Percentiles rank a stretch among this genome's conserved stretches.
phyloP scores from a whole-genome alignment of 2,888 invertebrate species.

The Tromatobia lineatoria region DNA sequence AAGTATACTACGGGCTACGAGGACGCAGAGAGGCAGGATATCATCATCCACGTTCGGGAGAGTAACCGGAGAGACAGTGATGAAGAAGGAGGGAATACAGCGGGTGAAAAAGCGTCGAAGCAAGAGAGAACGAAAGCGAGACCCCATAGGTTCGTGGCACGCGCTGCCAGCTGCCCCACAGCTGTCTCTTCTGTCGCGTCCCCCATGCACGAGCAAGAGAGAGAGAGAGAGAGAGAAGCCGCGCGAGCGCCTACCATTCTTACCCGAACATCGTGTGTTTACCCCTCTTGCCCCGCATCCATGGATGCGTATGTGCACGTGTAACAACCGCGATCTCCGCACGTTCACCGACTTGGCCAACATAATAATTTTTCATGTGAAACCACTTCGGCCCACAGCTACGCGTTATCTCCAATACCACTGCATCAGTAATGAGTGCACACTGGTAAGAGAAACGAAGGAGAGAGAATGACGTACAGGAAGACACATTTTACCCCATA shows the following conservation, averaged over 20 bases:
- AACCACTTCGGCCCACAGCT: slow-evolving; percentile 13
- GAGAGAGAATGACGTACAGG: neutral
- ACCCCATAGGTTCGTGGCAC: slow-evolving; percentile 85
- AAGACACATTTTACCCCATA: slow-evolving; percentile 6
- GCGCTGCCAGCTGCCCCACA: slow-evolving; percentile 85
- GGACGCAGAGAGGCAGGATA: slow-evolving; percentile 74
- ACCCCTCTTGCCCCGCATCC: slow-evolving; percentile 24
- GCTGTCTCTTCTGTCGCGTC: slow-evolving; percentile 80
- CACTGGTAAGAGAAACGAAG: neutral
- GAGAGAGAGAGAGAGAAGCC: slow-evolving; percentile 32
- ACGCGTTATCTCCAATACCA: slow-evolving; percentile 13
- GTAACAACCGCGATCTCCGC: slow-evolving; percentile 46
- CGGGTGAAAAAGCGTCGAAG: slow-evolving; percentile 39
- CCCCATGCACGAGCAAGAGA: slow-evolving; percentile 20
- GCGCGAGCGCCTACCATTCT: slow-evolving; percentile 41
- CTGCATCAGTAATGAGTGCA: slow-evolving; percentile 29
- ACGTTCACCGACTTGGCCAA: slow-evolving; percentile 48
- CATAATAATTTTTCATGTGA: slow-evolving; percentile 47
- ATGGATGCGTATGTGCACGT: slow-evolving; percentile 59
- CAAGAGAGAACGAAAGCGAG: slow-evolving; percentile 71
- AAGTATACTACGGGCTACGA: neutral
- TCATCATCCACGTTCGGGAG: slow-evolving; percentile 77
- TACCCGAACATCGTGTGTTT: slow-evolving; percentile 41
- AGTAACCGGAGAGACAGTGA: slow-evolving; percentile 42
- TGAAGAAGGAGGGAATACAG: slow-evolving; percentile 39